Percentiles rank a stretch among this genome's conserved stretches.
phyloP scores from a whole-genome alignment of 2,797 vertebrate genomes.

The Sciaenops ocellatus region DNA sequence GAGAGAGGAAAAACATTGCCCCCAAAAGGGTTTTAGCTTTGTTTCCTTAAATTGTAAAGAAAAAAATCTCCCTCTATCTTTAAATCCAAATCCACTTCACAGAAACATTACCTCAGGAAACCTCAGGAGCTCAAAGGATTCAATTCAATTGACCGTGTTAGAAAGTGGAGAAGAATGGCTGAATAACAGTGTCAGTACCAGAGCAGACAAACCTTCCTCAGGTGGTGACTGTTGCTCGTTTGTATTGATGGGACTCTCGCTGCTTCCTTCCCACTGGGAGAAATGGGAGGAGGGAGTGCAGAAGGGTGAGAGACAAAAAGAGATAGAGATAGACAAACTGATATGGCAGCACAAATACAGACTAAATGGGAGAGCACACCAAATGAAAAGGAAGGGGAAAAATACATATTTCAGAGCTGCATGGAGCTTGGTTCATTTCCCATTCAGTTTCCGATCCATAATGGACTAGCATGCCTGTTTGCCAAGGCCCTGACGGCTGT shows the following conservation, averaged over 20 bases:
- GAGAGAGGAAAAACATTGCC: slow-evolving; percentile 28
- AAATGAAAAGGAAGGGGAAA: slow-evolving; percentile 64
- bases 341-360: slow-evolving; percentile 39
- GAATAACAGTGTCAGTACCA: slow-evolving; percentile 43
- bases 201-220: slow-evolving; percentile 53
- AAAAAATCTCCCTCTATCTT: slow-evolving; percentile 20
- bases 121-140: slow-evolving; percentile 38
- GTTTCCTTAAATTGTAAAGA: slow-evolving; percentile 50
- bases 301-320: slow-evolving; percentile 28
- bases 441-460: slow-evolving; percentile 77
- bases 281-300: slow-evolving; percentile 7
- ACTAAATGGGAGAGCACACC: slow-evolving; percentile 21
- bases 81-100: slow-evolving; percentile 54
- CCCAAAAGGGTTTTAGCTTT: slow-evolving; percentile 45
- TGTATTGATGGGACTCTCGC: slow-evolving; percentile 56
- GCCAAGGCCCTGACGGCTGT: slow-evolving; percentile 55
- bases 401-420: slow-evolving; percentile 70
- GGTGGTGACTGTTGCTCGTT: slow-evolving; percentile 47
- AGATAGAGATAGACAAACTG: slow-evolving; percentile 41
- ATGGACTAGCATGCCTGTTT: slow-evolving; percentile 70
- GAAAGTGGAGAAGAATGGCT: slow-evolving; percentile 51
- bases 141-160: slow-evolving; percentile 50
- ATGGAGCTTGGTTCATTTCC: slow-evolving; percentile 72
- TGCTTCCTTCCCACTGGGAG: slow-evolving; percentile 42
- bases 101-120: slow-evolving; percentile 55